Evolutionary conservation across 2,797 vertebrate species (phyloP).

Genomic region (Argentina silus): DNA sequence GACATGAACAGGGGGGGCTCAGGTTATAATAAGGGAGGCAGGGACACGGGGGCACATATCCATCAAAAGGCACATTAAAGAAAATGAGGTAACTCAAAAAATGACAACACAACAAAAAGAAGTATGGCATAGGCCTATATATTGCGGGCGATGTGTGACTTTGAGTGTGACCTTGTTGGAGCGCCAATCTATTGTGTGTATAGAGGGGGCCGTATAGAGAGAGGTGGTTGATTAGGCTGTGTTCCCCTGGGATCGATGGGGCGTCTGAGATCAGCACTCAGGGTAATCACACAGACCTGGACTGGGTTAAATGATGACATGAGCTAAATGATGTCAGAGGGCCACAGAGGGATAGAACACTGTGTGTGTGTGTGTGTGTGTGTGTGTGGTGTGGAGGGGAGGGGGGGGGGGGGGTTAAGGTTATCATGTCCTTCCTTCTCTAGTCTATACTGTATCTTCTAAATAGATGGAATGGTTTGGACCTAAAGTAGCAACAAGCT

Average conservation of each 20-base stretch:
- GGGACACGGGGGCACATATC: constrained; percentile 49
- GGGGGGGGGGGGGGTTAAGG: background rate
- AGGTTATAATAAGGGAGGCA: constrained; percentile 55
- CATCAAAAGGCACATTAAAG: constrained; percentile 76
- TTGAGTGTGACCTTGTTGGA: constrained; percentile 70
- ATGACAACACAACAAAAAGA: constrained; percentile 71
- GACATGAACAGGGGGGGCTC: constrained; percentile 5
- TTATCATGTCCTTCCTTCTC: background rate
- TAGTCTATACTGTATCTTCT: constrained; percentile 11
- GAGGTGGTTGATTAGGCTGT: constrained; percentile 60
- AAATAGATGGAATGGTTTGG: background rate
- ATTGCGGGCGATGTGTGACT: constrained; percentile 60
- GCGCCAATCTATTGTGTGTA: constrained; percentile 60
- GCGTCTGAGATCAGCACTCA: constrained; percentile 71
- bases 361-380: constrained; percentile 29
- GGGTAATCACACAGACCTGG: constrained; percentile 67
- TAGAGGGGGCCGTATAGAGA: constrained; percentile 35
- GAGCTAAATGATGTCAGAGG: constrained; percentile 66
- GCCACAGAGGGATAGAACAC: constrained; percentile 28
- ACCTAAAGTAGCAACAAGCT: background rate
- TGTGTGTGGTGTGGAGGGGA: constrained; percentile 18
- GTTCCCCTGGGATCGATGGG: constrained; percentile 65
- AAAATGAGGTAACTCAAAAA: constrained; percentile 69
- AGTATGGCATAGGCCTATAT: constrained; percentile 43
- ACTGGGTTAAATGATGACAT: constrained; percentile 50